Conservation (phyloP, 1,140 invertebrate species). For the Rhizoglyphus robini region DNA sequence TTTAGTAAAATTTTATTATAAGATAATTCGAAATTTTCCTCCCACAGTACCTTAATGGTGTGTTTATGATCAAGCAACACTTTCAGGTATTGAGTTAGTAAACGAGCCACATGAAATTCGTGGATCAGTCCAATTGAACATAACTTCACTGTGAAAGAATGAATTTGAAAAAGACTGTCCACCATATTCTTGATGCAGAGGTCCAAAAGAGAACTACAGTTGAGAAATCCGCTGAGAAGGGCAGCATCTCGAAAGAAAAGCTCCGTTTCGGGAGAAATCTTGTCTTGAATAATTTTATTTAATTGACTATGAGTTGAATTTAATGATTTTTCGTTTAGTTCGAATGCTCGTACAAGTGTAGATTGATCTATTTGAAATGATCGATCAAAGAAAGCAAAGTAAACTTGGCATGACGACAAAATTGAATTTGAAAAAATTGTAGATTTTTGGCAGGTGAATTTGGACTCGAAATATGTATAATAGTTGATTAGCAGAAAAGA, state of each 20-base stretch:
- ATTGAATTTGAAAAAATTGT: no score
- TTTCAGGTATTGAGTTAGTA: conserved; percentile 5
- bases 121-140: neutral
- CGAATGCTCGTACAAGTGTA: no score
- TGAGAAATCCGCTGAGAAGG: neutral
- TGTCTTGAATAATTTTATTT: no score
- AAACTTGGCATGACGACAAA: no score
- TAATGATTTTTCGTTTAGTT: no score
- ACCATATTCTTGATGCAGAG: neutral
- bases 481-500: neutral
- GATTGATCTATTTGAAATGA: no score
- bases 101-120: conserved; percentile 4
- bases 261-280: neutral
- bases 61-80: neutral
- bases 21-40: neutral
- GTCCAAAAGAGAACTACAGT: neutral
- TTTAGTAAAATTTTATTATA: neutral
- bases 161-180: neutral
- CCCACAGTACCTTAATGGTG: no score
- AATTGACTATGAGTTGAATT: no score
- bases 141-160: neutral
- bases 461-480: neutral
- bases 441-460: no score
- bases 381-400: no score
- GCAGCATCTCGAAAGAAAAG: neutral